phyloP scores from a whole-genome alignment of 1,140 invertebrate genomes.

The Drosophila triauraria region DNA sequence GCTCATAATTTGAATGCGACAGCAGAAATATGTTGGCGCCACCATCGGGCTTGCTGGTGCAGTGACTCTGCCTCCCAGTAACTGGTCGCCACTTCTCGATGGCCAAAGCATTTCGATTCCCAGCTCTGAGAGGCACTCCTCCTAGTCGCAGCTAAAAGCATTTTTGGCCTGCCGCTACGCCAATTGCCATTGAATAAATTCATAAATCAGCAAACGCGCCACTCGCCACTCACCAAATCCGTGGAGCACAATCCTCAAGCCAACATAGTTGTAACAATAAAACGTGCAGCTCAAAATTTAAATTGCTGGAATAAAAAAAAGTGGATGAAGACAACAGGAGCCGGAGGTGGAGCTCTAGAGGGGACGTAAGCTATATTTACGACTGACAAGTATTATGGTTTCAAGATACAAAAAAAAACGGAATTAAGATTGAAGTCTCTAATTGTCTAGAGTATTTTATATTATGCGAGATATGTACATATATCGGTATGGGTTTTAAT shows the following conservation, averaged over 20 bases:
- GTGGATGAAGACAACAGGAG: no score
- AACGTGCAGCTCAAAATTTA: conserved; percentile 13
- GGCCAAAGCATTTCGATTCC: conserved; percentile 53
- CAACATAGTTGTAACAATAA: conserved; percentile 30
- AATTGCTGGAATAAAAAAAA: conserved; percentile 7
- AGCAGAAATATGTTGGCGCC: conserved; percentile 80
- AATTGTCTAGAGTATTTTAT: neutral
- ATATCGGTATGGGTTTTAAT: no score
- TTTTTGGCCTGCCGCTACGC: conserved; percentile 30
- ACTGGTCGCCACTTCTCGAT: conserved; percentile 2
- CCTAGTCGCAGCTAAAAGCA: conserved; percentile 31
- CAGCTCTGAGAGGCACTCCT: conserved; percentile 18
- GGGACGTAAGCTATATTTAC: neutral
- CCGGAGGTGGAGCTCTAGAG: no score
- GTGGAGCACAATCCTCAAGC: conserved; percentile 5
- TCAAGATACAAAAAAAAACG: neutral
- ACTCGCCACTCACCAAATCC: conserved; percentile 22
- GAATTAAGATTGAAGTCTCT: neutral
- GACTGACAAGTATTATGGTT: neutral
- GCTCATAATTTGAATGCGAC: conserved; percentile 77
- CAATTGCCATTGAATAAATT: conserved; percentile 64
- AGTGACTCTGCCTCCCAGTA: neutral
- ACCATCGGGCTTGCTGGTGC: conserved; percentile 11
- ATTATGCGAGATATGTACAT: no score
- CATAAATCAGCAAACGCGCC: conserved; percentile 40